phyloP scores from a whole-genome alignment of 2,888 invertebrate species.

The Morpho deidamia region DNA sequence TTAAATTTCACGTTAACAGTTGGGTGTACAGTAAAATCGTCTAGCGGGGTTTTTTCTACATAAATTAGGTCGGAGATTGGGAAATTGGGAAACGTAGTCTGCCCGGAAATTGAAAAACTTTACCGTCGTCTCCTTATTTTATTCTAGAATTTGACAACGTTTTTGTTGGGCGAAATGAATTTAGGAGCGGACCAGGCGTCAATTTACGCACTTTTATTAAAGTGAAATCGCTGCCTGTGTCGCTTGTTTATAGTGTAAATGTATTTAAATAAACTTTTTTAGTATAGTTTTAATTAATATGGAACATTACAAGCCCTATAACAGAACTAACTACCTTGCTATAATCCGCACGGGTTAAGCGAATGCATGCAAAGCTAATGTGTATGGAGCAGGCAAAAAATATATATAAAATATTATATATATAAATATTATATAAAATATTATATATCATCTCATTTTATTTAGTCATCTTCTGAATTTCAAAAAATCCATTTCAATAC shows the following conservation, averaged over 20 bases:
- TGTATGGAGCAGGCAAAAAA: too few species aligned
- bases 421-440: too few species aligned
- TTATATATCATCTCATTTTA: too few species aligned
- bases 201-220: slow-evolving; percentile 42
- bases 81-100: slow-evolving; percentile 62
- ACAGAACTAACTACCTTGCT: too few species aligned
- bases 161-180: slow-evolving; percentile 40
- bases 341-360: too few species aligned
- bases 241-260: slow-evolving; percentile 25
- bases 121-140: slow-evolving; percentile 48
- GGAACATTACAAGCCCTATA: too few species aligned
- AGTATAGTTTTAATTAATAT: too few species aligned
- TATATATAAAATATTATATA: too few species aligned
- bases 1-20: slow-evolving; percentile 63
- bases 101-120: slow-evolving; percentile 76
- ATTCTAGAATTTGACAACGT: slow-evolving; percentile 56
- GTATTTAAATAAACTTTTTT: too few species aligned
- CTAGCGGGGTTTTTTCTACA: slow-evolving; percentile 60
- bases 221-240: slow-evolving; percentile 24
- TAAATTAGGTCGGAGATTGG: slow-evolving; percentile 56
- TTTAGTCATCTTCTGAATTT: too few species aligned
- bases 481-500: too few species aligned
- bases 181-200: slow-evolving; percentile 36
- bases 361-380: too few species aligned
- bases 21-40: slow-evolving; percentile 66